phyloP scores from a whole-genome alignment of 2,888 invertebrate genomes.

The Isoperla grammatica region DNA sequence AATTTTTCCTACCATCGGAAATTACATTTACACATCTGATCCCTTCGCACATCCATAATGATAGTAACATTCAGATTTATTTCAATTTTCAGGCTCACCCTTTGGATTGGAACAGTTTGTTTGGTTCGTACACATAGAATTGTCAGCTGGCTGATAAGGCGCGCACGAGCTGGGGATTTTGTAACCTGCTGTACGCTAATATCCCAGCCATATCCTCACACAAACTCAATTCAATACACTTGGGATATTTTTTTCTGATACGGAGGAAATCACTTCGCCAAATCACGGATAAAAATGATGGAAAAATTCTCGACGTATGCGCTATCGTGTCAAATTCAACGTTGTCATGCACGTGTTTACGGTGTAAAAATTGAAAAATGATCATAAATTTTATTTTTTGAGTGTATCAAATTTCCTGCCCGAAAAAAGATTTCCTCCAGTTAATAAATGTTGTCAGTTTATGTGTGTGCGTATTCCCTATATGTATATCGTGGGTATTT shows the following conservation, averaged over 20 bases:
- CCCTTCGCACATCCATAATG: too few relatives aligned
- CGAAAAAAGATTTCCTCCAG: constrained; percentile 10
- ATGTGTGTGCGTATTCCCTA: too few relatives aligned
- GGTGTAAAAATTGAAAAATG: constrained; percentile 4
- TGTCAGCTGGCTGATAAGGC: too few relatives aligned
- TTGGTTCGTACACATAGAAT: too few relatives aligned
- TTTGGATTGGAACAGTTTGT: too few relatives aligned
- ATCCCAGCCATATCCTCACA: constrained; percentile 7
- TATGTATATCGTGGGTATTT: too few relatives aligned
- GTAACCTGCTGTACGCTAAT: constrained; percentile 1
- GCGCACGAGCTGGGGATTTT: too few relatives aligned
- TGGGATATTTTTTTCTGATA: constrained; percentile 11
- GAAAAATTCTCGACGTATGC: neutral
- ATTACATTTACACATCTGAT: too few relatives aligned
- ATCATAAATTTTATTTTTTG: constrained; percentile 19
- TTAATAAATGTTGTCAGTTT: too few relatives aligned
- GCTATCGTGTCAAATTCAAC: constrained; percentile 8
- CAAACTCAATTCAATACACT: constrained; percentile 8
- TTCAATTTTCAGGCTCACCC: too few relatives aligned
- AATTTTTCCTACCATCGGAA: too few relatives aligned
- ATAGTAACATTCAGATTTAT: too few relatives aligned
- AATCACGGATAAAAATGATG: constrained; percentile 15
- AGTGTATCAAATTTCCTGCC: constrained; percentile 18
- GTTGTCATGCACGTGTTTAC: neutral
- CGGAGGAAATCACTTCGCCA: constrained; percentile 8